phyloP scores from a whole-genome alignment of 2,797 vertebrate genomes.

The Alauda arvensis region DNA sequence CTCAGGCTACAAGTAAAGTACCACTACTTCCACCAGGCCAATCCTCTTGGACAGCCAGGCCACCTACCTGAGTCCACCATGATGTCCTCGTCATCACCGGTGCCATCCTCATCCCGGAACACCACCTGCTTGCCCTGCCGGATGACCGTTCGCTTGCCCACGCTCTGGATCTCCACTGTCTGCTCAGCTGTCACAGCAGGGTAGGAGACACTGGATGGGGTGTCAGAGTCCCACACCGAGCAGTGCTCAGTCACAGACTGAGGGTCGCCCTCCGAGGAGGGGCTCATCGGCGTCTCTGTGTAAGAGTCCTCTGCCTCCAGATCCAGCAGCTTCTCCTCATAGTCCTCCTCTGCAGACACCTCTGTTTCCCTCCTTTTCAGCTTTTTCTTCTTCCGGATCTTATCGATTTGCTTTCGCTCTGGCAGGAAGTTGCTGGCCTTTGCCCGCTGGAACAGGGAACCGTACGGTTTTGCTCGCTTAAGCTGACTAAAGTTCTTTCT shows the following conservation, averaged over 20 bases:
- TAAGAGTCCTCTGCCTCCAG: slow-evolving; percentile 81
- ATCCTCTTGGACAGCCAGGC: not conserved
- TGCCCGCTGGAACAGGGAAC: slow-evolving; percentile 70
- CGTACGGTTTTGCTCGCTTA: slow-evolving; percentile 48
- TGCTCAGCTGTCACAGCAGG: slow-evolving; percentile 47
- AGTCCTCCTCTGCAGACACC: slow-evolving; percentile 54
- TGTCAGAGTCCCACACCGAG: slow-evolving; percentile 73
- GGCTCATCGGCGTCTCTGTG: slow-evolving; percentile 44
- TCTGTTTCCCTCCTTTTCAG: slow-evolving; percentile 81
- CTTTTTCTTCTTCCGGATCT: slow-evolving; percentile 89
- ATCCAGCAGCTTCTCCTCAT: slow-evolving; percentile 76
- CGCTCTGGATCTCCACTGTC: slow-evolving; percentile 70
- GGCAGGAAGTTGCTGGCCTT: slow-evolving; percentile 78
- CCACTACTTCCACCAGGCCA: rapidly evolving
- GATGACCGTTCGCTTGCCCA: slow-evolving; percentile 86
- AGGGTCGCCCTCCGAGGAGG: slow-evolving; percentile 56
- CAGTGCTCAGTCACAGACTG: slow-evolving; percentile 58
- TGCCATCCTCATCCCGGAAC: slow-evolving; percentile 92
- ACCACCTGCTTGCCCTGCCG: slow-evolving; percentile 97
- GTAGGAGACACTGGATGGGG: slow-evolving; percentile 65
- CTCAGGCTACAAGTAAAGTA: not conserved
- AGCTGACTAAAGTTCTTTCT: slow-evolving; percentile 75
- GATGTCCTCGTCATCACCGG: slow-evolving; percentile 93
- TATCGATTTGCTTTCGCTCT: slow-evolving; percentile 86
- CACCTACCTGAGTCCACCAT: slow-evolving; percentile 95